phyloP scores from a whole-genome alignment of 1,140 invertebrate species.

The Dendroctonus ponderosae region DNA sequence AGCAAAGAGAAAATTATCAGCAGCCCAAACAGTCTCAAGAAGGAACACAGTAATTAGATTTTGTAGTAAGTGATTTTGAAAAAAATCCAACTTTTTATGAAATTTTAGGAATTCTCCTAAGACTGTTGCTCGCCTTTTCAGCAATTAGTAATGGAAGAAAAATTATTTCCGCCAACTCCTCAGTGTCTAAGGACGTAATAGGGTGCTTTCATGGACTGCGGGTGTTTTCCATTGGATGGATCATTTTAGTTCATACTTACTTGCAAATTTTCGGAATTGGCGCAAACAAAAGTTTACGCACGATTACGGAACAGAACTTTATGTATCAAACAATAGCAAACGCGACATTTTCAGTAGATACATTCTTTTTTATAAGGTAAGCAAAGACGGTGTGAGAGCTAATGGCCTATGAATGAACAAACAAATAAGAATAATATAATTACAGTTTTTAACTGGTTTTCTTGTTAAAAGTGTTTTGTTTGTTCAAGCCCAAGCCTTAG shows the following conservation, averaged over 20 bases:
- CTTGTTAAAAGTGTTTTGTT: neutral
- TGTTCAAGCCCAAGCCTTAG: neutral
- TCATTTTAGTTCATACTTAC: conserved; percentile 90
- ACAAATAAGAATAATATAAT: neutral
- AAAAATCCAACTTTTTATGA: neutral
- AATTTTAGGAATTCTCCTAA: conserved; percentile 47
- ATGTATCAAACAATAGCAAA: conserved; percentile 84
- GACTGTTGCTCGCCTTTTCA: conserved; percentile 54
- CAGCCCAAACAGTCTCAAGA: conserved; percentile 9
- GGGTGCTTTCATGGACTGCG: conserved; percentile 79
- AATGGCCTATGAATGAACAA: neutral
- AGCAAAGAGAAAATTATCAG: conserved; percentile 27
- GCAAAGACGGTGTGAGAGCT: neutral
- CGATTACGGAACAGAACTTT: conserved; percentile 73
- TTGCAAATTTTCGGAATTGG: conserved; percentile 75
- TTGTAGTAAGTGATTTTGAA: neutral
- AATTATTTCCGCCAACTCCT: conserved; percentile 58
- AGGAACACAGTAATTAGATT: conserved; percentile 28
- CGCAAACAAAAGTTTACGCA: conserved; percentile 73
- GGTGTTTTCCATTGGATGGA: conserved; percentile 84
- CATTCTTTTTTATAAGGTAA: conserved; percentile 88
- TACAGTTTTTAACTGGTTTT: neutral
- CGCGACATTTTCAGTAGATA: conserved; percentile 87
- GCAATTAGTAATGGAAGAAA: conserved; percentile 60
- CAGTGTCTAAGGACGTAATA: conserved; percentile 61